Evolutionary conservation across 2,888 invertebrate species (phyloP), one percentile per base, ranked within the genome.

Genomic region (Orchesellides sinensis): DNA sequence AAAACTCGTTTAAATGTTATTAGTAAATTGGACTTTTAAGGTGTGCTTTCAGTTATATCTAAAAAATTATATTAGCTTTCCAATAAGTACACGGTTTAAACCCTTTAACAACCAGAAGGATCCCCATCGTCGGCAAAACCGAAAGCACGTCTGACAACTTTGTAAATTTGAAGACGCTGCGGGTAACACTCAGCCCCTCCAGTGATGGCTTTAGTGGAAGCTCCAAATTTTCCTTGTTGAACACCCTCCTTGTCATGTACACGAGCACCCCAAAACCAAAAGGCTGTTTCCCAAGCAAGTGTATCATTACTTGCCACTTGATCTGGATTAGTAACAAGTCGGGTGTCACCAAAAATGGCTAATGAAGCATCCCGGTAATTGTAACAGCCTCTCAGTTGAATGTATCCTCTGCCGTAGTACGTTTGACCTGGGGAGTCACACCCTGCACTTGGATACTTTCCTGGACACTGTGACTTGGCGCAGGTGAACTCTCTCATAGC

Each of bases 371-470:
- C 70, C 6, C 45, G 19, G 68, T 85, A 85, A 23, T 87, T 87
- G 78, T 85, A 83, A 61, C 88, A 88, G 86, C 87, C 85, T 1
- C 82, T 75, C 19, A 88, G 75, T 72, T 87, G 87, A 65, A 87
- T 87, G 70, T 85, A 87, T 6, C 87, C 87, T 23, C 86, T 56
- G 1, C 85, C 83, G 19, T 83, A 80, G 21, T 84, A 84, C 21
- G 73, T 83, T 40, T 79, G 63, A 8, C 75, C 45, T 25, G 52
- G 52, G 10, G 65, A 74, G 32, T 83, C 83, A 45, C 83, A 83
- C 5, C 63, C 63, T 4, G 74, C 72, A 12, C 59, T 77, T 10
- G 47, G 47, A 32, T 86, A 83, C 3, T 29, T 27, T 3, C 61
- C 69, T 0, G 85, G 85, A 56, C 85, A 85, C 4, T 70, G 45